Evolutionary conservation across 2,113 vertebrate species (phyloP), one percentile per base, ranked within the genome.

Genomic region (Garra rufa): DNA sequence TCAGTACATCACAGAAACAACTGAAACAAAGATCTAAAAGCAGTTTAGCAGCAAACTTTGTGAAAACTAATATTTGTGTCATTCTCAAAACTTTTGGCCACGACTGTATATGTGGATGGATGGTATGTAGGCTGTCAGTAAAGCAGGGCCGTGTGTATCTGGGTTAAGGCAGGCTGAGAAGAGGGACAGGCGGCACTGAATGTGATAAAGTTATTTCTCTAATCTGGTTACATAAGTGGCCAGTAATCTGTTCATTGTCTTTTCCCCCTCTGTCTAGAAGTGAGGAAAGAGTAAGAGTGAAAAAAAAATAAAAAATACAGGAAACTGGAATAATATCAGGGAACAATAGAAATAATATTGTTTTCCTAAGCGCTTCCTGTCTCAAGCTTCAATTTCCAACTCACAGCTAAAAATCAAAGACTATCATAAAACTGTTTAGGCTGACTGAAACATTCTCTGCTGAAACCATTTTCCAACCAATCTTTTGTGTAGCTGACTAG

Each of bases 91-190:
- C n/a, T n/a, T n/a, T n/a, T n/a, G n/a, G n/a, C n/a, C n/a, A n/a
- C n/a, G n/a, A n/a, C n/a, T n/a, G n/a, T n/a, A 26, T 55, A 88
- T 90, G 89, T 90, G 86, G 92, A 82, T 41, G 43, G 78, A 82
- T 41, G 43, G 78, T 80, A 50, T 80, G 43, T 82, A 55, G 63
- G 21, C 30, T 69, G 92, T 88, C 90, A 91, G 90, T 88, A 89
- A 84, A 89, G 89, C 83, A 69, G 83, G 30, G 85, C 26, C 43
- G 8, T 15, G 46, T 80, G 78, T 82, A 92, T 92, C 76, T 91
- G 81, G 91, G 92, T 92, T 92, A 92, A 91, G 88, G 83, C 88
- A 85, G 55, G 75, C 50, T 82, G 80, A 82, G 52, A 24, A 67
- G 77, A 75, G 14, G n/a, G 55, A 11, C 76, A 85, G 48, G 6